A percentile compares a stretch with the other conserved stretches of the same genome.
Conservation (phyloP, 2,797 vertebrate genomes). For the Avahi laniger region DNA sequence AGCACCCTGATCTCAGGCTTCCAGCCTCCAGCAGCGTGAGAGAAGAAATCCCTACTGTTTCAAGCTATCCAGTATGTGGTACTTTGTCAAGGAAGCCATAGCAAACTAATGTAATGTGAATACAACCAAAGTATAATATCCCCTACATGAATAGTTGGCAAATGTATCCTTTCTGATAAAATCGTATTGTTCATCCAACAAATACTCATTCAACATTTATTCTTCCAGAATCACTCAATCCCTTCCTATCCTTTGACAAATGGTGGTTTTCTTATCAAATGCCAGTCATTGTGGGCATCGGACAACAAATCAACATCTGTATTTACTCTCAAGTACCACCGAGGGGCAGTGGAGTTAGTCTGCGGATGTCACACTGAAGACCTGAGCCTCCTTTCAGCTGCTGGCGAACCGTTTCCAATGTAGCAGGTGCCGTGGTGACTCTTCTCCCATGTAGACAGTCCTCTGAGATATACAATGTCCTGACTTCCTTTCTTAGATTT, state of each 20-base stretch:
- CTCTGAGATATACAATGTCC: rapidly evolving
- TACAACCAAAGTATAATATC: rapidly evolving
- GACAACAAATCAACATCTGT: background rate
- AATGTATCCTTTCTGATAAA: background rate
- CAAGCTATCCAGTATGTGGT: rapidly evolving
- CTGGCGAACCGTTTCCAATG: background rate
- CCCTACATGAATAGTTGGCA: too few relatives aligned
- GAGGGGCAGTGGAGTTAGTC: background rate
- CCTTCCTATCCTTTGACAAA: background rate
- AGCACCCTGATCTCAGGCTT: rapidly evolving
- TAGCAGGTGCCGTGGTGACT: rapidly evolving
- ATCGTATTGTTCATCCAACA: background rate
- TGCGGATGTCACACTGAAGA: rapidly evolving
- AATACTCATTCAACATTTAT: background rate
- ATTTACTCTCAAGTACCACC: background rate
- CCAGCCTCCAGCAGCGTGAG: background rate
- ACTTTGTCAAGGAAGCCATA: background rate
- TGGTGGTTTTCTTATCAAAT: background rate
- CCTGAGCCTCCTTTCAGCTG: background rate
- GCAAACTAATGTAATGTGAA: rapidly evolving
- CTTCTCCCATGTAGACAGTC: rapidly evolving
- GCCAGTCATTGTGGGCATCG: background rate
- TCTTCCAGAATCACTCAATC: background rate
- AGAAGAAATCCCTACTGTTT: background rate
- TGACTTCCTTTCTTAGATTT: background rate